Evolutionary conservation across 2,888 invertebrate genomes (phyloP).

Genomic region (Apamea epomidion): DNA sequence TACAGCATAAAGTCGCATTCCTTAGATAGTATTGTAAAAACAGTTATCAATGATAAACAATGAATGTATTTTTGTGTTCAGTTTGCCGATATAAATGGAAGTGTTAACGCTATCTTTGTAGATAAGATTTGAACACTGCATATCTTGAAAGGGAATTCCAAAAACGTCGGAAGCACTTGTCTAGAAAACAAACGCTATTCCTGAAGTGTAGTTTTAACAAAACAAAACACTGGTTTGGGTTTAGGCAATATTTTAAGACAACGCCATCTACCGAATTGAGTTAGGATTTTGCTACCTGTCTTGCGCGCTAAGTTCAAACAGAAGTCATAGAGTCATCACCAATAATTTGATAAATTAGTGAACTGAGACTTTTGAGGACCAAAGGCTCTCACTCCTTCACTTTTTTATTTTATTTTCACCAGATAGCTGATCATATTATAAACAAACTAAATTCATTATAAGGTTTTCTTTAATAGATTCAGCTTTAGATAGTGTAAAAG

Average conservation of each 20-base stretch:
- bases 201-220: constrained; percentile 9
- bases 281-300: constrained; percentile 56
- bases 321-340: neutral
- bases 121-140: constrained; percentile 59
- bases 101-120: constrained; percentile 41
- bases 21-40: constrained; percentile 65
- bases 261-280: constrained; percentile 69
- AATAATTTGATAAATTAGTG: neutral
- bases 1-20: constrained; percentile 73
- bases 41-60: constrained; percentile 45
- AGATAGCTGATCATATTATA: neutral
- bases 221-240: constrained; percentile 20
- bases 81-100: constrained; percentile 45
- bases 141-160: constrained; percentile 43
- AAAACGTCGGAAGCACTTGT: constrained; percentile 24
- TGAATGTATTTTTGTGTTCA: constrained; percentile 46
- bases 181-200: constrained; percentile 16
- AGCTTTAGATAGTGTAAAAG: neutral
- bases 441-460: constrained; percentile 2
- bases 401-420: neutral
- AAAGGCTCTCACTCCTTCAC: neutral
- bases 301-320: constrained; percentile 48
- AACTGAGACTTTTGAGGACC: neutral
- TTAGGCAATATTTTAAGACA: constrained; percentile 32
- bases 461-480: neutral